Percentiles rank a stretch among this genome's conserved stretches.
Evolutionary conservation across 2,888 invertebrate genomes (phyloP).

Genomic region (Emmelina monodactyla): DNA sequence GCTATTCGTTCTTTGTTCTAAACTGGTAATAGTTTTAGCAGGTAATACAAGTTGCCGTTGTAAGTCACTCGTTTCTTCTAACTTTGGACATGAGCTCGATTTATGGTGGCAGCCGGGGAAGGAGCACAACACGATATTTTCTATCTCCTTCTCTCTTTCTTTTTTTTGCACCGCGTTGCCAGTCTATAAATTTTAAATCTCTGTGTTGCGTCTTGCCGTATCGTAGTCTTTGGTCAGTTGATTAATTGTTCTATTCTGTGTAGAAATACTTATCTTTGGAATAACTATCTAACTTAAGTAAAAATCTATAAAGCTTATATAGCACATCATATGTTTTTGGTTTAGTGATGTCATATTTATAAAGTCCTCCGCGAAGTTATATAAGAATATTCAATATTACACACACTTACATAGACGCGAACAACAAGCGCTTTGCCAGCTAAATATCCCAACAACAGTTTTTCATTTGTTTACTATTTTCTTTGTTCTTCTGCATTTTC

Average conservation of each 20-base stretch:
- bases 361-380: not conserved
- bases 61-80: not conserved
- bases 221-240: too few species aligned
- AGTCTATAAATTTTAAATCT: too few species aligned
- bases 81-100: not conserved
- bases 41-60: not conserved
- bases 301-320: not conserved
- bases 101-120: too few species aligned
- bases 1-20: too few species aligned
- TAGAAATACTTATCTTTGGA: not conserved
- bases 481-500: too few species aligned
- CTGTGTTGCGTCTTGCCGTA: too few species aligned
- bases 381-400: not conserved
- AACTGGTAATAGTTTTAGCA: too few species aligned
- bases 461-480: too few species aligned
- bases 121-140: too few species aligned
- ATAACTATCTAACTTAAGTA: not conserved
- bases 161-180: too few species aligned
- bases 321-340: not conserved
- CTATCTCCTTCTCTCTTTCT: too few species aligned
- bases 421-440: not conserved
- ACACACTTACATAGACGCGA: not conserved
- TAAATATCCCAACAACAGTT: slow-evolving; percentile 5
- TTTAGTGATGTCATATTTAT: not conserved
- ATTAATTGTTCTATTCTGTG: too few species aligned